These are phyloP conservation scores for Gnathonemus echidnorhynchus DNA, from an alignment of 2,113 vertebrate species.

Conservation along the genomic window DNA sequence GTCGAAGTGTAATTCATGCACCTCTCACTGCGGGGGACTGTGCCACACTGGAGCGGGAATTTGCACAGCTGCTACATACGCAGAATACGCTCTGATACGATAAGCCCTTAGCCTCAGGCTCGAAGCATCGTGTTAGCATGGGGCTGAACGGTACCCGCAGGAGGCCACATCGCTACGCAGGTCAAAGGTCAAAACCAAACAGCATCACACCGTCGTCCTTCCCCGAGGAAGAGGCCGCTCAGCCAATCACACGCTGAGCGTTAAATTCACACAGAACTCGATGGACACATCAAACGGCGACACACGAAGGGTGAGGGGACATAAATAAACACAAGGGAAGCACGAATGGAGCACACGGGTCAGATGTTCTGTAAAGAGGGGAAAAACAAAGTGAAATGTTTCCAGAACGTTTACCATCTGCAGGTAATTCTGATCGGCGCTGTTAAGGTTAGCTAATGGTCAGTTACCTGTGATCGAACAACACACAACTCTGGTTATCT, in stretches of 20 bases:
- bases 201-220: constrained; percentile 13
- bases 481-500: constrained; percentile 19
- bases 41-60: not conserved
- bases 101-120: not conserved
- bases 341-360: constrained; percentile 30
- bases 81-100: not conserved
- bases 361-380: constrained; percentile 22
- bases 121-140: not conserved
- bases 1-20: not conserved
- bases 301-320: constrained; percentile 32
- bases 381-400: constrained; percentile 34
- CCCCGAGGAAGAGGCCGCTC: constrained; percentile 1
- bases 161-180: constrained; percentile 18
- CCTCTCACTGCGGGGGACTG: not conserved
- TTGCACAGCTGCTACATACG: not conserved
- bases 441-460: constrained; percentile 33
- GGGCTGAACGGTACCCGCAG: not conserved
- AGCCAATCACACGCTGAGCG: constrained; percentile 21
- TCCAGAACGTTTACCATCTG: not conserved
- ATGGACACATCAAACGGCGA: constrained; percentile 29
- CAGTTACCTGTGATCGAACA: constrained; percentile 21
- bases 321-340: constrained; percentile 17
- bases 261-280: constrained; percentile 27
- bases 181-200: constrained; percentile 37
- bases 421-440: constrained; percentile 17